Conservation (phyloP, 2,888 invertebrate genomes). For the Syritta pipiens region DNA sequence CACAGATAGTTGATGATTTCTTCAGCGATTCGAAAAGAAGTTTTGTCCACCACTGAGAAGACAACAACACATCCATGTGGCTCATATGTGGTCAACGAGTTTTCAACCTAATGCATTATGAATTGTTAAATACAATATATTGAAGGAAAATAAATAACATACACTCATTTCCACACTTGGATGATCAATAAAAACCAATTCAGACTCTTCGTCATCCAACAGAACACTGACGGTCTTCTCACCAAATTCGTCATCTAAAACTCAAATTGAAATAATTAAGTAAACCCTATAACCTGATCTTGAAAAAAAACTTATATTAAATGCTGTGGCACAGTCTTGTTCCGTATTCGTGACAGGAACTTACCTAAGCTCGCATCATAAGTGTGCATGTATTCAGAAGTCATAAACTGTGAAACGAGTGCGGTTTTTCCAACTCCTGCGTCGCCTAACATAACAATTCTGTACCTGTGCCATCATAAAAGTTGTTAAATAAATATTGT, state of each 20-base stretch:
- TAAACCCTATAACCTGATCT: conserved; percentile 73
- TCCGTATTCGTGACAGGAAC: conserved; percentile 5
- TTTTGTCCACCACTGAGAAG: conserved; percentile 92
- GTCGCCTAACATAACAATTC: conserved; percentile 91
- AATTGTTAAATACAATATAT: neutral
- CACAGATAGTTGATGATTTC: conserved; percentile 93
- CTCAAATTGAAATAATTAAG: conserved; percentile 79
- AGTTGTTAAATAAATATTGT: neutral
- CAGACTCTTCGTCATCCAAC: conserved; percentile 92
- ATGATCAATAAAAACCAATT: conserved; percentile 94
- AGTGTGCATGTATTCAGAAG: conserved; percentile 96
- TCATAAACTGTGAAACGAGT: conserved; percentile 95
- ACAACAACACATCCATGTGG: conserved; percentile 95
- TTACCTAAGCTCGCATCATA: conserved; percentile 94
- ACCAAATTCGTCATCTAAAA: conserved; percentile 94
- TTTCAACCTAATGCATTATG: conserved; percentile 86
- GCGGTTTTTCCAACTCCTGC: conserved; percentile 95
- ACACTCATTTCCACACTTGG: conserved; percentile 95
- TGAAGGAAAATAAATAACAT: conserved; percentile 77
- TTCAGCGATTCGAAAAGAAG: conserved; percentile 90
- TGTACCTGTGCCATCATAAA: conserved; percentile 81
- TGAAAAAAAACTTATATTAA: conserved; percentile 77
- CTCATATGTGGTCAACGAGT: conserved; percentile 92
- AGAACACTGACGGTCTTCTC: conserved; percentile 95
- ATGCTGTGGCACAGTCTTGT: neutral